Evolutionary conservation across 2,797 vertebrate genomes (phyloP).

Genomic region (Platyrinchus mystaceus): DNA sequence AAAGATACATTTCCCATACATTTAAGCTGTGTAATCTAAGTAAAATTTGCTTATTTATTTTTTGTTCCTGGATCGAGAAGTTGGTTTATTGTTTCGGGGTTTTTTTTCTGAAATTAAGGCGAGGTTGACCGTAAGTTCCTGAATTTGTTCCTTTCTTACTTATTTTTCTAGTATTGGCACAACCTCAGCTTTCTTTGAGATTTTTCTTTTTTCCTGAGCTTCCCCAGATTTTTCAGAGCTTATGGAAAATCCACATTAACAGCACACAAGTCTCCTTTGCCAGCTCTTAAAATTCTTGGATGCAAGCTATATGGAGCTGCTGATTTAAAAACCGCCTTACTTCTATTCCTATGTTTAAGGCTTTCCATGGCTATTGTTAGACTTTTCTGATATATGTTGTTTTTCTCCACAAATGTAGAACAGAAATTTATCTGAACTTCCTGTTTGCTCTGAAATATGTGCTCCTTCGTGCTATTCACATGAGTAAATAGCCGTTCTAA

Average conservation of each 20-base stretch:
- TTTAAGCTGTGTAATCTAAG: neutral
- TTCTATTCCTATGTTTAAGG: slow-evolving; percentile 10
- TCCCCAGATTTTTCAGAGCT: slow-evolving; percentile 52
- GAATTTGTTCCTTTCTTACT: slow-evolving; percentile 4
- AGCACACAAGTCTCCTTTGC: slow-evolving; percentile 29
- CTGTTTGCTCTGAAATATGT: neutral
- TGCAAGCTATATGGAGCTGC: slow-evolving; percentile 29
- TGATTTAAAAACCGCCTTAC: slow-evolving; percentile 36
- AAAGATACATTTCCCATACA: neutral
- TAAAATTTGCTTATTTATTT: neutral
- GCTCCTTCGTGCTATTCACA: neutral
- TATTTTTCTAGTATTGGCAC: neutral
- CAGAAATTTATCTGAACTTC: neutral
- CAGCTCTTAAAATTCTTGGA: slow-evolving; percentile 62
- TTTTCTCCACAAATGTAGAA: neutral
- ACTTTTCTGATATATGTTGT: neutral
- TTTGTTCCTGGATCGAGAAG: neutral
- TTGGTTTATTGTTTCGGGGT: neutral
- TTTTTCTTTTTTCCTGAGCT: neutral
- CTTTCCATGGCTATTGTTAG: slow-evolving; percentile 31
- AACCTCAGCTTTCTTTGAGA: neutral
- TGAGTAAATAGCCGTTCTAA: neutral
- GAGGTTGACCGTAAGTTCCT: neutral
- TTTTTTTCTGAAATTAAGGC: neutral
- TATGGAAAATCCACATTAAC: slow-evolving; percentile 62